Percentiles rank a stretch among this genome's conserved stretches.
Conservation (phyloP, 2,113 vertebrate genomes). For the Dicaeum eximium region DNA sequence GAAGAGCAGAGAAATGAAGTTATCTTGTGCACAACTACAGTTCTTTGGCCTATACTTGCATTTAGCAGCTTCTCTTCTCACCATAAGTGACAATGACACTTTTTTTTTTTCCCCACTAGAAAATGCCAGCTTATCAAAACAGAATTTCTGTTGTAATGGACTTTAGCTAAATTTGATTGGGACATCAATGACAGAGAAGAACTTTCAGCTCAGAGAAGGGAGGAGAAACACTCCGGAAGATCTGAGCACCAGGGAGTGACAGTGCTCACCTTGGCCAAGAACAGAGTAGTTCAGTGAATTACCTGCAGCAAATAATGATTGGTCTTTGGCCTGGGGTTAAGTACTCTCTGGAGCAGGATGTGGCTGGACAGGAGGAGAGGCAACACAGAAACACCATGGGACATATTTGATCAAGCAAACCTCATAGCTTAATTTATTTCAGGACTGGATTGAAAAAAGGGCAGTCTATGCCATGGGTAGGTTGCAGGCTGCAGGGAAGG, state of each 20-base stretch:
- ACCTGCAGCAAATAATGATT: not conserved
- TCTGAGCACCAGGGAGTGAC: fast-evolving
- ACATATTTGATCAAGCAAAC: not conserved
- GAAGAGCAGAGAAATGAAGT: not conserved
- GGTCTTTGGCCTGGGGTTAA: not conserved
- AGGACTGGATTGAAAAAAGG: not conserved
- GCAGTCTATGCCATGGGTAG: not conserved
- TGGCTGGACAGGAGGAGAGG: not conserved
- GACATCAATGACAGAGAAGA: not conserved
- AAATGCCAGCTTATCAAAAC: not conserved
- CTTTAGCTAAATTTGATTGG: not conserved
- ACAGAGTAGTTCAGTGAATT: not conserved
- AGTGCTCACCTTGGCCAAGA: not conserved
- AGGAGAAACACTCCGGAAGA: not conserved
- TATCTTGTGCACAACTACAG: not conserved
- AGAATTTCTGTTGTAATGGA: not conserved
- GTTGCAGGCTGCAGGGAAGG: not conserved
- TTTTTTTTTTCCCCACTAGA: not conserved
- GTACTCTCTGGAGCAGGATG: not conserved
- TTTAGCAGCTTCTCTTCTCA: not conserved
- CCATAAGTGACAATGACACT: not conserved
- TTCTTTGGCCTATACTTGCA: not conserved
- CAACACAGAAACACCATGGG: not conserved
- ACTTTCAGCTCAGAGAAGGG: not conserved
- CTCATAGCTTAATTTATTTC: not conserved